Conservation (phyloP, 2,888 invertebrate genomes). For the Polydrusus tereticollis region DNA sequence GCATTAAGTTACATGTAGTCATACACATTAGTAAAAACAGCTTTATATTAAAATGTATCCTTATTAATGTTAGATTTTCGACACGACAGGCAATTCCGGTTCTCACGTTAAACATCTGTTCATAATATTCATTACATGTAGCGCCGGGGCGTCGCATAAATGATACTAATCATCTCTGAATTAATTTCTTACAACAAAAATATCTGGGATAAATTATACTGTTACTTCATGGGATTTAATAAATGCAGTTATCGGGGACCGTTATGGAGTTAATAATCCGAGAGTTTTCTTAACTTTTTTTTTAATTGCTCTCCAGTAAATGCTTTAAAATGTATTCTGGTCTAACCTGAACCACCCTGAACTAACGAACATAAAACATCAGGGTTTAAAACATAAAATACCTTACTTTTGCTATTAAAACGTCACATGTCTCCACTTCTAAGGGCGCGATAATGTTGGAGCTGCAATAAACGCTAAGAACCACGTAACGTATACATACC, state of each 20-base stretch:
- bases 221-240: conserved; percentile 3
- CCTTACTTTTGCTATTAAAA: too few species aligned
- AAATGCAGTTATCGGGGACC: conserved; percentile 1
- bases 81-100: conserved; percentile 8
- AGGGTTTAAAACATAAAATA: too few species aligned
- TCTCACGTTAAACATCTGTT: conserved; percentile 7
- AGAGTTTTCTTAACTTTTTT: background rate
- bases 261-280: background rate
- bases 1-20: too few species aligned
- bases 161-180: conserved; percentile 9
- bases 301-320: too few species aligned
- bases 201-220: conserved; percentile 12
- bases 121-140: conserved; percentile 17
- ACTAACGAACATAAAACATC: too few species aligned
- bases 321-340: too few species aligned
- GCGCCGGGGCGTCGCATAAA: background rate
- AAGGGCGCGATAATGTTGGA: too few species aligned
- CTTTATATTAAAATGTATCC: background rate
- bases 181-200: conserved; percentile 18
- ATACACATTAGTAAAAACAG: background rate
- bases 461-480: too few species aligned
- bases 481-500: too few species aligned
- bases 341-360: too few species aligned
- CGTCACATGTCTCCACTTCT: too few species aligned
- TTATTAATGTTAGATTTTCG: conserved; percentile 2